Conservation (phyloP, 2,888 invertebrate species). For the Tanypteryx hageni region DNA sequence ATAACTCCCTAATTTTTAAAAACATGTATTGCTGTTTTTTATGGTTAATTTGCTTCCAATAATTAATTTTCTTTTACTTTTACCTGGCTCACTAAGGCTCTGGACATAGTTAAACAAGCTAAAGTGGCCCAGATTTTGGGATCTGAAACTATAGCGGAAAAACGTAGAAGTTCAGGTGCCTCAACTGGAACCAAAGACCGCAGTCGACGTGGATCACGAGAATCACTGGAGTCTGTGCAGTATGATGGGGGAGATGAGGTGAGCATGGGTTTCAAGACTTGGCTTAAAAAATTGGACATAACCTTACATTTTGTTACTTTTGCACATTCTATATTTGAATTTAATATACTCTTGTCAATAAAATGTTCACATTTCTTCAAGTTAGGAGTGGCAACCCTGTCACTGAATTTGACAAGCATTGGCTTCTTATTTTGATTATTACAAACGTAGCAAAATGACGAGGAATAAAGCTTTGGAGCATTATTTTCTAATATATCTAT, state of each 20-base stretch:
- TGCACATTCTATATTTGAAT: background rate
- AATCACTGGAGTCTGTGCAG: slow-evolving; percentile 83
- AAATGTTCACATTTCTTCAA: background rate
- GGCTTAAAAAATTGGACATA: background rate
- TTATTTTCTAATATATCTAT: no score
- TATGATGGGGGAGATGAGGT: slow-evolving; percentile 86
- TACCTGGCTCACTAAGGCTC: slow-evolving; percentile 79
- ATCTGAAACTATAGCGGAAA: slow-evolving; percentile 74
- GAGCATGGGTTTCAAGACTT: slow-evolving; percentile 75
- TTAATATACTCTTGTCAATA: no score
- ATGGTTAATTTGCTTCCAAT: no score
- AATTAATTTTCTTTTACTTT: no score
- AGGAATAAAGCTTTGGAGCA: background rate
- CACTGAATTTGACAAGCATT: slow-evolving; percentile 69
- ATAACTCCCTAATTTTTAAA: no score
- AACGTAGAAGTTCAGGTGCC: slow-evolving; percentile 71
- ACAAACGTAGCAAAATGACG: background rate
- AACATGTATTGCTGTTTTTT: no score
- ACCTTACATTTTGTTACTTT: background rate
- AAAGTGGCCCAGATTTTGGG: slow-evolving; percentile 87
- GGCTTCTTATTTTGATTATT: slow-evolving; percentile 67
- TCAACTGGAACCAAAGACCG: slow-evolving; percentile 72
- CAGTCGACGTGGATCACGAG: slow-evolving; percentile 83
- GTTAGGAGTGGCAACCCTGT: background rate
- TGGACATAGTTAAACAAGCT: slow-evolving; percentile 95